phyloP scores from a whole-genome alignment of 2,113 vertebrate species.

The Aleadryas rufinucha region DNA sequence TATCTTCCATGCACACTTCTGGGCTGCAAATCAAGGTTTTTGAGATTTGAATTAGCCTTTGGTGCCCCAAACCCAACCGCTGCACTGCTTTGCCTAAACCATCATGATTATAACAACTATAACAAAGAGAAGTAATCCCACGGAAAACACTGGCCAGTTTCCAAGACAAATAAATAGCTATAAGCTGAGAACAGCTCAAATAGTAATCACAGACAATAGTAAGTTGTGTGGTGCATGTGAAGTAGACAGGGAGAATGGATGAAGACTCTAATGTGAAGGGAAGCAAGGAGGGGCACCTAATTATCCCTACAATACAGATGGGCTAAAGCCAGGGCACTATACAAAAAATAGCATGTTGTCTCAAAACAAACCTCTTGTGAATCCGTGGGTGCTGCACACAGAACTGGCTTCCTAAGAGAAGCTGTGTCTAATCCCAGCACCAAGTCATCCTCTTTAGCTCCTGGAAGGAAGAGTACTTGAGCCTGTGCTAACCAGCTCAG shows the following conservation, averaged over 20 bases:
- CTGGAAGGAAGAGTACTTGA: neutral
- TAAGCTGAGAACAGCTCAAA: slow-evolving; percentile 3
- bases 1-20: neutral
- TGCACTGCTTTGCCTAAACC: neutral
- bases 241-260: neutral
- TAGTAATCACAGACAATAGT: neutral
- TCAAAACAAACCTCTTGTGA: neutral
- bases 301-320: rapidly evolving
- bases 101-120: neutral
- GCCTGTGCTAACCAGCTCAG: neutral
- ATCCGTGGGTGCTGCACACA: neutral
- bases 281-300: neutral
- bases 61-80: neutral
- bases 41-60: neutral
- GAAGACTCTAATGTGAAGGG: neutral
- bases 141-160: slow-evolving; percentile 11
- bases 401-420: neutral
- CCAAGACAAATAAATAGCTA: slow-evolving; percentile 33
- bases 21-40: neutral
- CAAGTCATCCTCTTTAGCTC: neutral
- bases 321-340: neutral
- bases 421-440: neutral
- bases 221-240: neutral
- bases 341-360: neutral
- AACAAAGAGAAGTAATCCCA: neutral